Conservation (phyloP, 2,113 vertebrate species). For the Suncus etruscus region DNA sequence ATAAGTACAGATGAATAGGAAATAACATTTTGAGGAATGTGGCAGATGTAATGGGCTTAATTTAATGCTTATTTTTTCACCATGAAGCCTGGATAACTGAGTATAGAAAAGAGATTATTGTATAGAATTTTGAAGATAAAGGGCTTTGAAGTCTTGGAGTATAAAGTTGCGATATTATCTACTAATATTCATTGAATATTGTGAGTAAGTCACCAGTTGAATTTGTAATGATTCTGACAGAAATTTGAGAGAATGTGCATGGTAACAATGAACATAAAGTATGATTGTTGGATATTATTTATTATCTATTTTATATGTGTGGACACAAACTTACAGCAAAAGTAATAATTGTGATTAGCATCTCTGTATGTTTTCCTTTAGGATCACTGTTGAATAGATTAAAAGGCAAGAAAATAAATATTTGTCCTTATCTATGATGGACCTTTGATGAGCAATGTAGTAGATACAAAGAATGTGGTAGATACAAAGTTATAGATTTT, state of each 20-base stretch:
- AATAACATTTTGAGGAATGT: not conserved
- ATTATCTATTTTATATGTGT: not conserved
- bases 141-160: too few species aligned
- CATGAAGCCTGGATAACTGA: not conserved
- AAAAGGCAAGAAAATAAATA: not conserved
- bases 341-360: fast-evolving
- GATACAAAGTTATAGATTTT: not conserved
- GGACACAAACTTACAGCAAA: not conserved
- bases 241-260: not conserved
- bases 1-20: not conserved
- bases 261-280: not conserved
- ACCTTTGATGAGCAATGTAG: not conserved
- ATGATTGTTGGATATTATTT: not conserved
- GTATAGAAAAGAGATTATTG: not conserved
- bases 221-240: not conserved
- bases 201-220: not conserved
- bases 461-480: not conserved
- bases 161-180: not conserved
- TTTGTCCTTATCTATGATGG: not conserved
- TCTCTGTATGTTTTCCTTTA: not conserved
- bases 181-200: not conserved
- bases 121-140: too few species aligned
- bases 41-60: not conserved
- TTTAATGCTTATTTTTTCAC: not conserved
- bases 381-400: not conserved